phyloP scores from a whole-genome alignment of 1,140 invertebrate species.

The Atta cephalotes region DNA sequence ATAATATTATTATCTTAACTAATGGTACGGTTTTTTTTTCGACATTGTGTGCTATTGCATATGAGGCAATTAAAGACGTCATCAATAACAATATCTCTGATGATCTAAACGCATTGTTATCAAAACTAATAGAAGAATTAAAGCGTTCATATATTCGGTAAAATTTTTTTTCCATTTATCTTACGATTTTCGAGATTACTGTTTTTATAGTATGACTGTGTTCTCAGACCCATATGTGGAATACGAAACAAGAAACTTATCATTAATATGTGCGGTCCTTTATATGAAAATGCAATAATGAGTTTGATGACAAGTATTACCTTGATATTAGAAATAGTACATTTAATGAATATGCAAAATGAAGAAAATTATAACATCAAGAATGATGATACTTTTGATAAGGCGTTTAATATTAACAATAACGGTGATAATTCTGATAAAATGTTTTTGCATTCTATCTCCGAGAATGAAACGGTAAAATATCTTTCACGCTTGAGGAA shows the following conservation, averaged over 20 bases:
- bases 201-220: not conserved
- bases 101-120: not conserved
- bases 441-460: too few species aligned
- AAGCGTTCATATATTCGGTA: not conserved
- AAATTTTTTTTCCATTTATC: not conserved
- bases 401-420: too few species aligned
- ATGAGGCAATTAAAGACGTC: not conserved
- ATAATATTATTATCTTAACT: not conserved
- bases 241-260: constrained; percentile 8
- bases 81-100: too few species aligned
- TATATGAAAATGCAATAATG: not conserved
- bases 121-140: not conserved
- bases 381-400: too few species aligned
- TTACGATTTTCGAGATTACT: not conserved
- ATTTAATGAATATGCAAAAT: too few species aligned
- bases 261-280: not conserved
- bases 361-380: too few species aligned
- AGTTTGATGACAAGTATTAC: too few species aligned
- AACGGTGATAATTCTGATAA: too few species aligned
- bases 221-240: not conserved
- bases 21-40: not conserved
- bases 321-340: too few species aligned
- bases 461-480: too few species aligned
- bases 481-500: too few species aligned
- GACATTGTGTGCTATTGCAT: too few species aligned